Base-by-base conservation (phyloP, 2,113 vertebrate species). In the Peromyscus polionotus region DNA sequence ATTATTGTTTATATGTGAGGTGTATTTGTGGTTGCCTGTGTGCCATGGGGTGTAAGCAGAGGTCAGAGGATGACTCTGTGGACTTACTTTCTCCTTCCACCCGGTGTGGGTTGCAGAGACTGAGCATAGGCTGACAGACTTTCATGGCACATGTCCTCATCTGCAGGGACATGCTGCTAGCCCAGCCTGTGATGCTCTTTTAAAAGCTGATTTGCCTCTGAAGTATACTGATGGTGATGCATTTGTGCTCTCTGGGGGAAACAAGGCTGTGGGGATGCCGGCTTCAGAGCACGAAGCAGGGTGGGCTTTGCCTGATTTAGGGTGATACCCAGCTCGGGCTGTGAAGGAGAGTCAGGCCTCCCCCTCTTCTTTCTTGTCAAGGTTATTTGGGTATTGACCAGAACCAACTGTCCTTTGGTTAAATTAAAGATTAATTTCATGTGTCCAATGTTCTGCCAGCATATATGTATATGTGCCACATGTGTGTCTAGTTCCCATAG, bases 201-300 rank as follows among this genome's bases (percentile, higher is more conserved):
- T 42, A 61, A 96, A 88, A 86, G 70, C 72, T 84, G 63, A 45
- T 39, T 80, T 61, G 42, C 2, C 80, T 95, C 85, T 89, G 45
- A 75, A 57, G 61, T 77, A 45, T 89, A 72, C 33, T 14, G n/a
- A 10, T 11, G 65, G 24, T 93, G 59, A 92, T 54, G 90, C 24
- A 54, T 61, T 70, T 54, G 80, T 65, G 42, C 22, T 81, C 19
- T 39, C 54, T 65, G 61, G 20, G 42, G n/a, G 39, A 87, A 11
- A 8, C 9, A 73, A 65, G 54, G 36, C 26, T 73, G 26, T 92
- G 3, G 33, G 31, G 42, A 1, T 59, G 54, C 59, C 81, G 45
- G 61, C 76, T 76, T 67, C 67, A 42, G 48, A 87, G 63, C 51
- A 12, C 54, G n/a, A 39, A 45, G 80, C 16, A 65, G 8, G 54